A percentile compares a stretch with the other conserved stretches of the same genome.
Conservation (phyloP, 1,140 invertebrate genomes). For the Drosophila trapezifrons region DNA sequence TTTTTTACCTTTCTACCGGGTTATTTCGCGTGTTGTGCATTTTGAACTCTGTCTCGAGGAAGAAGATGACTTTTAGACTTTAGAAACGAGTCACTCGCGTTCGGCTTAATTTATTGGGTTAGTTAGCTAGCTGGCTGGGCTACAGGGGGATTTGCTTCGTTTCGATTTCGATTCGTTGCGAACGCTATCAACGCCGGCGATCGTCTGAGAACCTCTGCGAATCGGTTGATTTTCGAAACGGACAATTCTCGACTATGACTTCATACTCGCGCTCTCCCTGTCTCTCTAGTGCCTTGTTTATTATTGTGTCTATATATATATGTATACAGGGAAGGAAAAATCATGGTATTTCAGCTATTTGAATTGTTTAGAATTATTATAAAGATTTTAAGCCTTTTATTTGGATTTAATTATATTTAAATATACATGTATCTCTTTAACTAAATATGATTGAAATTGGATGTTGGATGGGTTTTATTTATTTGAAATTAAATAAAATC, state of each 20-base stretch:
- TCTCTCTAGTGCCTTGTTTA: slow-evolving; percentile 55
- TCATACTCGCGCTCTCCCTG: slow-evolving; percentile 57
- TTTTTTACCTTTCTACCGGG: slow-evolving; percentile 44
- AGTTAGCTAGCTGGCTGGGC: slow-evolving; percentile 1
- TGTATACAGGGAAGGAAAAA: slow-evolving; percentile 1
- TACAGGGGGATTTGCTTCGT: slow-evolving; percentile 10
- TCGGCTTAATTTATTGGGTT: slow-evolving; percentile 55
- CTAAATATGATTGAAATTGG: too few species aligned
- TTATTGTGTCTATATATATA: slow-evolving; percentile 60
- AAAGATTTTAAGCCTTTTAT: too few species aligned
- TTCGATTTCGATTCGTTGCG: slow-evolving; percentile 62
- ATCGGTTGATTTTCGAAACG: slow-evolving; percentile 46
- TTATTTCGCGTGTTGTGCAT: slow-evolving; percentile 44
- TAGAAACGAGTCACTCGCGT: slow-evolving; percentile 32
- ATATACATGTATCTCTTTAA: neutral
- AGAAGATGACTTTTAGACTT: slow-evolving; percentile 21
- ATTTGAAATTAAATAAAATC: too few species aligned
- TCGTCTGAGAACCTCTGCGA: slow-evolving; percentile 66
- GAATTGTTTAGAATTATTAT: too few species aligned
- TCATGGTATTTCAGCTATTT: neutral
- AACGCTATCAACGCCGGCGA: slow-evolving; percentile 77
- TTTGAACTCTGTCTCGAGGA: slow-evolving; percentile 42
- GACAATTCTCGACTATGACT: slow-evolving; percentile 67
- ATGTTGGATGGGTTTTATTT: too few species aligned
- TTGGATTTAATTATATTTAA: neutral